Evolutionary conservation across 2,888 invertebrate species (phyloP).

Genomic region (Cephus pulcher): DNA sequence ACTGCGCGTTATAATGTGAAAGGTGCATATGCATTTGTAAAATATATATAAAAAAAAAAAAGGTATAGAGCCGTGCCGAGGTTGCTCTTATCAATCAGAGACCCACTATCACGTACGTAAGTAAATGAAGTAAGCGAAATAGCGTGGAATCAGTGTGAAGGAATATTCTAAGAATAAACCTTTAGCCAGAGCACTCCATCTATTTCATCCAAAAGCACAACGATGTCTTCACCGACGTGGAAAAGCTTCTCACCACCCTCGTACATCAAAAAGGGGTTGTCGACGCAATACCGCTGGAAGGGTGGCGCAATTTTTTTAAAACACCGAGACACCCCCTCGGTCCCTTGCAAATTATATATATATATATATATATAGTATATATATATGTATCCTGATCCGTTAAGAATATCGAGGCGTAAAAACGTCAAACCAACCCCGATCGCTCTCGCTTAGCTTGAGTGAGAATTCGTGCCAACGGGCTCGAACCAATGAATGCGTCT

Average conservation of each 20-base stretch:
- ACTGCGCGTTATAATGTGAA: not conserved
- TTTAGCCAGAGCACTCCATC: not conserved
- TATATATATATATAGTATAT: not conserved
- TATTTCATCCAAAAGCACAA: not conserved
- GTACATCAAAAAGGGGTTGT: not conserved
- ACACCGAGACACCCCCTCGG: not conserved
- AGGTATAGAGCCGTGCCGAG: not conserved
- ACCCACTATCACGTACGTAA: not conserved
- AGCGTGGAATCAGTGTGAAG: not conserved
- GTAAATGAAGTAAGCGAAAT: not conserved
- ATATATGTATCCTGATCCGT: not conserved
- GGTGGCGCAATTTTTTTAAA: not conserved
- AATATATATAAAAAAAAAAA: not conserved
- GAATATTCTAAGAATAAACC: not conserved
- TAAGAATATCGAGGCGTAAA: not conserved
- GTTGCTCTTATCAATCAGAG: too few relatives aligned
- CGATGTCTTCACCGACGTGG: not conserved
- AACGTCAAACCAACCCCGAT: not conserved
- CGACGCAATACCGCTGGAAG: not conserved
- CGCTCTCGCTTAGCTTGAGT: not conserved
- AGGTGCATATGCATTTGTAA: not conserved
- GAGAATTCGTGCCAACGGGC: not conserved
- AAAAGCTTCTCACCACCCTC: not conserved
- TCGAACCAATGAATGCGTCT: not conserved
- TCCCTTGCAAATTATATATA: not conserved